Evolutionary conservation across 2,888 invertebrate genomes (phyloP).

Genomic region (Balanococcus diminutus): DNA sequence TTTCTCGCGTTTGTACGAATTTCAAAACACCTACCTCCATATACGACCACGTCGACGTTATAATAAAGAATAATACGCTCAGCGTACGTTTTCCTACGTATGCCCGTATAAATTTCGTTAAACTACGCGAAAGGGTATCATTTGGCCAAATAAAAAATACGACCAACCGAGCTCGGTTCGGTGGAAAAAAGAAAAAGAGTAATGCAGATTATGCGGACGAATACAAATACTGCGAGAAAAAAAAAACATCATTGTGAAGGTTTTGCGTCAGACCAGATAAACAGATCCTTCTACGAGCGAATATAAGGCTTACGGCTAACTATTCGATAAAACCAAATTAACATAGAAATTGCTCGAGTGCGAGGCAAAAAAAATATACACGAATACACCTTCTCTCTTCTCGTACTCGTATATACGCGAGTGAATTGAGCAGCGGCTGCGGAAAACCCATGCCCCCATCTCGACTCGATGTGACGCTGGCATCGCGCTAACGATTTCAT

Average conservation of each 20-base stretch:
- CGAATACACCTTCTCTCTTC: too few species aligned
- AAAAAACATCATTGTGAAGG: not conserved
- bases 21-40: not conserved
- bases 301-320: not conserved
- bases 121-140: conserved; percentile 27
- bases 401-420: too few species aligned
- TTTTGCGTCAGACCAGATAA: not conserved
- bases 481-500: too few species aligned
- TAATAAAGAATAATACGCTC: conserved; percentile 16
- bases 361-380: not conserved
- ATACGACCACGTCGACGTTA: not conserved
- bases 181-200: not conserved
- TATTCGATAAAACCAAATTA: not conserved
- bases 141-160: conserved; percentile 11
- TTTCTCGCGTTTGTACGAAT: not conserved
- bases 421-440: too few species aligned
- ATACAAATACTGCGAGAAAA: not conserved
- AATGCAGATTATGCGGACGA: not conserved
- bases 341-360: not conserved
- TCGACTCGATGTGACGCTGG: too few species aligned
- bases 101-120: not conserved
- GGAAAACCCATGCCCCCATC: too few species aligned
- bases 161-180: not conserved
- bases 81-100: not conserved
- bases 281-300: not conserved